These are phyloP conservation scores for Conus ventricosus DNA, from an alignment of 1,140 invertebrate genomes.

Conservation along the genomic window DNA sequence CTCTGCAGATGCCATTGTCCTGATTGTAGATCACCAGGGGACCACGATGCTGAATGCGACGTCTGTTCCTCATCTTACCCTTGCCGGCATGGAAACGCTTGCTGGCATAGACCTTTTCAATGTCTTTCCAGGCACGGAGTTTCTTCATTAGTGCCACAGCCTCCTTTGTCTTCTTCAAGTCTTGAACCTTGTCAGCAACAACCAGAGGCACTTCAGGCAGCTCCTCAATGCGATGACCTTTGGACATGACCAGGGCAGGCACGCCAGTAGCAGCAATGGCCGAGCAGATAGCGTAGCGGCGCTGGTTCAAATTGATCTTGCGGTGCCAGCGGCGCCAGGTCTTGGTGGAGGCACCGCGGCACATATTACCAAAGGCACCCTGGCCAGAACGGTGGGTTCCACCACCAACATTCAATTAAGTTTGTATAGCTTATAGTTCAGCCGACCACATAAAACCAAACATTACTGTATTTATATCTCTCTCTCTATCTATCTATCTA, in stretches of 20 bases:
- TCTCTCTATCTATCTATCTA: too few relatives aligned
- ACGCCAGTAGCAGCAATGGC: constrained; percentile 98
- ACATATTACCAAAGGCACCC: constrained; percentile 99
- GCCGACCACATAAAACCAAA: too few relatives aligned
- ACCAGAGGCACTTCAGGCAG: constrained; percentile 97
- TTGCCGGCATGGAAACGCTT: constrained; percentile 97
- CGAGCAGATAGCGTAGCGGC: constrained; percentile 95
- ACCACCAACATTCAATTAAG: too few relatives aligned
- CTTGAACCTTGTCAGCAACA: constrained; percentile 93
- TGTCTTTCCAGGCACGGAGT: constrained; percentile 96
- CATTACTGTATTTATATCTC: too few relatives aligned
- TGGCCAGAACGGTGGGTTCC: constrained; percentile 99
- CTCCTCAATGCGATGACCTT: constrained; percentile 95
- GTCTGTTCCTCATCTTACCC: constrained; percentile 99
- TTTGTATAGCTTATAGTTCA: too few relatives aligned
- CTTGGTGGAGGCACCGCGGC: constrained; percentile 98
- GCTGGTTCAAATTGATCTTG: constrained; percentile 96
- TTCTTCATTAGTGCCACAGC: constrained; percentile 91
- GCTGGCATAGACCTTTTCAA: constrained; percentile 88
- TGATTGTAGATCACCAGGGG: constrained; percentile 96
- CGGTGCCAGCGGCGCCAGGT: constrained; percentile 98
- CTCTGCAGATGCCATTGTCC: constrained; percentile 92
- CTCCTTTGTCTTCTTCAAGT: constrained; percentile 97
- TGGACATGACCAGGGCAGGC: constrained; percentile 96
- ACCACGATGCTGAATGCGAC: constrained; percentile 95